These are phyloP conservation scores for Dilophus febrilis DNA, from an alignment of 2,888 invertebrate species.

Conservation along the genomic window DNA sequence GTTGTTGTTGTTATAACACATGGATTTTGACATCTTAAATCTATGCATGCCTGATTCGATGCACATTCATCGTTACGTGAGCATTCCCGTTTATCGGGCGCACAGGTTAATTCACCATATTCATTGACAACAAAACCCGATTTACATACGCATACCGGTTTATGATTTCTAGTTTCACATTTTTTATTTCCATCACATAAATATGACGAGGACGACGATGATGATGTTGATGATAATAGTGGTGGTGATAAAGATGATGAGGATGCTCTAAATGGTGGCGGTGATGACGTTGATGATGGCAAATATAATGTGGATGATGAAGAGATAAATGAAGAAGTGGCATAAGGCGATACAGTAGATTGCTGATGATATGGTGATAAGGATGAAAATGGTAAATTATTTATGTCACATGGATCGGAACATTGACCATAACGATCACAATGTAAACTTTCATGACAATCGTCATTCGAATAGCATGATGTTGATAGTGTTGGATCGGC, in stretches of 20 bases:
- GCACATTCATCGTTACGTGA: slow-evolving; percentile 67
- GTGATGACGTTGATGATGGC: too few relatives aligned
- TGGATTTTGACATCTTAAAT: slow-evolving; percentile 72
- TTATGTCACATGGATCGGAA: slow-evolving; percentile 55
- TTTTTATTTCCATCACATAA: slow-evolving; percentile 67
- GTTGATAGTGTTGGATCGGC: slow-evolving; percentile 35
- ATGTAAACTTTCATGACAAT: slow-evolving; percentile 58
- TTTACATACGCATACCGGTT: slow-evolving; percentile 75
- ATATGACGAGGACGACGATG: slow-evolving; percentile 31
- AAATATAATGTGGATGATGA: too few relatives aligned
- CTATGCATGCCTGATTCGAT: slow-evolving; percentile 67
- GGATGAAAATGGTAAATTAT: too few relatives aligned
- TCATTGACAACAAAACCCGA: slow-evolving; percentile 78
- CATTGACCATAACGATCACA: slow-evolving; percentile 62
- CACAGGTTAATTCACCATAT: slow-evolving; percentile 71
- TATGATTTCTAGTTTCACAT: slow-evolving; percentile 74
- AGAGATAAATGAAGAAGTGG: too few relatives aligned
- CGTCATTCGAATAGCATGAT: slow-evolving; percentile 45
- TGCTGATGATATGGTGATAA: too few relatives aligned
- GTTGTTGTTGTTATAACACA: slow-evolving; percentile 45
- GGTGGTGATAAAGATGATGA: too few relatives aligned
- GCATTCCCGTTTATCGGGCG: slow-evolving; percentile 67
- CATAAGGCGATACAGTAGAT: too few relatives aligned
- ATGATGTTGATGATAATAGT: too few relatives aligned
- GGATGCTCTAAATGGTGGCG: too few relatives aligned